phyloP scores from a whole-genome alignment of 2,113 vertebrate species.

The Indri indri region DNA sequence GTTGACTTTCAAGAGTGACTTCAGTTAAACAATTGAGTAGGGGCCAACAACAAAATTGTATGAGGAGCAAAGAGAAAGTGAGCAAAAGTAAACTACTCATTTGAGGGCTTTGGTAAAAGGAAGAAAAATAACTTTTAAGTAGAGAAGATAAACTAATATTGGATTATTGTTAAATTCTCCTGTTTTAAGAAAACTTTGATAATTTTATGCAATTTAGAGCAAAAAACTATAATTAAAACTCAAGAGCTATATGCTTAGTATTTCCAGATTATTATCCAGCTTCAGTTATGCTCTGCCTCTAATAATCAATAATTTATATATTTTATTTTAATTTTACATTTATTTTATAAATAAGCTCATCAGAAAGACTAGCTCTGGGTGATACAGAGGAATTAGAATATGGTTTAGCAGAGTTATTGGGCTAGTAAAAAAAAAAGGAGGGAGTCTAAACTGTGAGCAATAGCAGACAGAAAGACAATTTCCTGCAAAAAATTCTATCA shows the following conservation, averaged over 20 bases:
- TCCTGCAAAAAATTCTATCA: not conserved
- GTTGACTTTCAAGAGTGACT: not conserved
- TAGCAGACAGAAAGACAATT: not conserved
- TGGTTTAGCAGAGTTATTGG: not conserved
- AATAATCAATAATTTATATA: not conserved
- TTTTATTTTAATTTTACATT: not conserved
- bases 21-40: not conserved
- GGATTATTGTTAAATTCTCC: not conserved
- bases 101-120: not conserved
- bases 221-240: not conserved
- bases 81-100: slow-evolving; percentile 20
- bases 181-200: slow-evolving; percentile 1
- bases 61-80: not conserved
- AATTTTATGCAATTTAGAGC: not conserved
- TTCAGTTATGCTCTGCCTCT: not conserved
- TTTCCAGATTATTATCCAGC: not conserved
- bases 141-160: not conserved
- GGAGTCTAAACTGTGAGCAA: not conserved
- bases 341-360: not conserved
- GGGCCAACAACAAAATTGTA: not conserved
- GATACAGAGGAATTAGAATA: not conserved
- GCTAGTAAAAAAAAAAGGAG: not conserved
- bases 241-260: not conserved
- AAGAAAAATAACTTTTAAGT: slow-evolving; percentile 17
- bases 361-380: not conserved